Conservation (phyloP, 1,140 invertebrate genomes). For the Bombus confusus region DNA sequence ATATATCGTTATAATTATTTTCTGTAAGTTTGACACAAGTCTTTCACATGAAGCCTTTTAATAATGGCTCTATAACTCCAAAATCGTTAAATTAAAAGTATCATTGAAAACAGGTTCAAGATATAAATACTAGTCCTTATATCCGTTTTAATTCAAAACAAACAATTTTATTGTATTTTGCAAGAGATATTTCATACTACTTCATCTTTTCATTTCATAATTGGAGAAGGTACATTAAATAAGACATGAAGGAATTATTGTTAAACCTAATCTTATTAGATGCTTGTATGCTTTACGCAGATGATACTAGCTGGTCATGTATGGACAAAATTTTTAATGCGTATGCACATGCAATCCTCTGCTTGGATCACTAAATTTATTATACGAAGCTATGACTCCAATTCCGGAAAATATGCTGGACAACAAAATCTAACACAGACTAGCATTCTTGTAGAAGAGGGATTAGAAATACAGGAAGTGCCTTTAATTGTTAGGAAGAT, state of each 20-base stretch:
- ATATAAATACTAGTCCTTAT: neutral
- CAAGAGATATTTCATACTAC: neutral
- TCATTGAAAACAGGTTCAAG: neutral
- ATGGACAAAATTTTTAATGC: conserved; percentile 46
- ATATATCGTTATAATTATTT: conserved; percentile 35
- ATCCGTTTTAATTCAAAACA: neutral
- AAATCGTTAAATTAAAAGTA: conserved; percentile 35
- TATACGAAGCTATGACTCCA: conserved; percentile 64
- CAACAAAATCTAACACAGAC: conserved; percentile 72
- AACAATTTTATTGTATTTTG: neutral
- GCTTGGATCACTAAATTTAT: conserved; percentile 36
- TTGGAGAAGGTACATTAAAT: conserved; percentile 42
- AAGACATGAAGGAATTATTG: neutral
- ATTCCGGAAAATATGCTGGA: conserved; percentile 16
- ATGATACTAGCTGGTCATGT: conserved; percentile 54
- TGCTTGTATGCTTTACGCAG: conserved; percentile 43
- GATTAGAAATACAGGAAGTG: conserved; percentile 86
- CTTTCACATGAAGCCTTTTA: conserved; percentile 41
- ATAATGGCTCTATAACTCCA: neutral
- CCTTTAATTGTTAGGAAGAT: conserved; percentile 86
- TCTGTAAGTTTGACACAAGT: conserved; percentile 16
- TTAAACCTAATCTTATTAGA: conserved; percentile 30
- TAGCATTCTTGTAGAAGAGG: conserved; percentile 87
- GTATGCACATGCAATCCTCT: conserved; percentile 3
- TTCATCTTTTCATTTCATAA: neutral